phyloP scores from a whole-genome alignment of 2,113 vertebrate species.

The Thalassoma bifasciatum region DNA sequence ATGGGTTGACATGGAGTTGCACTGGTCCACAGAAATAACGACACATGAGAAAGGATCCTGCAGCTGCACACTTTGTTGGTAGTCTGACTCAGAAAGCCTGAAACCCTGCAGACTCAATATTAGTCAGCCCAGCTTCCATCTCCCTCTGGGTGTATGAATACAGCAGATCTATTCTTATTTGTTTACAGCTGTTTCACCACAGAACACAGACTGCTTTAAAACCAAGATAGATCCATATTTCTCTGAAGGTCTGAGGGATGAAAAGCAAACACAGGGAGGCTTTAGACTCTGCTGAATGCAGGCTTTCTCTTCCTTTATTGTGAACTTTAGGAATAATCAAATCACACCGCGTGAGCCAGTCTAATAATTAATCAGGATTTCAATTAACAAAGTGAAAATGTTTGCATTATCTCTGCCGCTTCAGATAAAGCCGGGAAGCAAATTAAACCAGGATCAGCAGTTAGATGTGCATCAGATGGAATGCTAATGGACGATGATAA shows the following conservation, averaged over 20 bases:
- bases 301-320: constrained; percentile 17
- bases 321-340: not conserved
- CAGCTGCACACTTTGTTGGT: constrained; percentile 50
- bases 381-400: constrained; percentile 60
- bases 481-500: constrained; percentile 44
- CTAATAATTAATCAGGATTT: constrained; percentile 65
- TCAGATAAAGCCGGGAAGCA: constrained; percentile 52
- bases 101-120: constrained; percentile 30
- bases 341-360: constrained; percentile 5
- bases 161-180: constrained; percentile 31
- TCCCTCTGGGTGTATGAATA: constrained; percentile 18
- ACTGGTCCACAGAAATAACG: constrained; percentile 68
- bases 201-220: not conserved
- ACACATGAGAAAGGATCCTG: constrained; percentile 51
- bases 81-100: constrained; percentile 27
- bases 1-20: constrained; percentile 64
- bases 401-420: constrained; percentile 57
- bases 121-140: constrained; percentile 31
- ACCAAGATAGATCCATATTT: constrained; percentile 15
- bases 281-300: not conserved
- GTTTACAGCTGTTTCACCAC: constrained; percentile 36
- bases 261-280: not conserved
- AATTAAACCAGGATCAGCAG: constrained; percentile 52
- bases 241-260: constrained; percentile 4
- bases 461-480: constrained; percentile 37